These are phyloP conservation scores for Eupithecia inturbata DNA, from an alignment of 2,888 invertebrate genomes.

Conservation along the genomic window DNA sequence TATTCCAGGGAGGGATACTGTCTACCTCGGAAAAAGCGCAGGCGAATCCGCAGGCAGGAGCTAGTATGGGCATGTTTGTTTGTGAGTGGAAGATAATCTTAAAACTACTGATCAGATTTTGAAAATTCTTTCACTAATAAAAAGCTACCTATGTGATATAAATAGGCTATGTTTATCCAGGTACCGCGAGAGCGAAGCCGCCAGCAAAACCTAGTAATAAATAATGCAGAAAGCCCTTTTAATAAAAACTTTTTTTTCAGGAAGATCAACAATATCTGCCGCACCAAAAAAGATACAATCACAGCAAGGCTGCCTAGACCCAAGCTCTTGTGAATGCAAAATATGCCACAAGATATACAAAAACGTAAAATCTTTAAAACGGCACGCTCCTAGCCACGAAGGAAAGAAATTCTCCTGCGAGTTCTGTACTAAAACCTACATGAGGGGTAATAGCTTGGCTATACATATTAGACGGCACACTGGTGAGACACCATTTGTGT, in stretches of 20 bases:
- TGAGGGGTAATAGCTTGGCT: neutral
- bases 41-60: too few species aligned
- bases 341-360: neutral
- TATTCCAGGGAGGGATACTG: too few species aligned
- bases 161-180: too few species aligned
- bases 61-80: too few species aligned
- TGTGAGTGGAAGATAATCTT: too few species aligned
- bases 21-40: too few species aligned
- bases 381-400: neutral
- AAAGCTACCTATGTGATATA: too few species aligned
- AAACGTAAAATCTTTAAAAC: neutral
- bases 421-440: neutral
- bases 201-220: too few species aligned
- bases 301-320: neutral
- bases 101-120: too few species aligned
- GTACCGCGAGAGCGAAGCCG: too few species aligned
- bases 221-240: too few species aligned
- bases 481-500: neutral
- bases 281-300: neutral
- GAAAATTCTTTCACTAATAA: too few species aligned
- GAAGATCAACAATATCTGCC: neutral
- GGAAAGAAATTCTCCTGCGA: neutral
- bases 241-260: neutral
- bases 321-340: neutral
- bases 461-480: neutral